phyloP scores from a whole-genome alignment of 2,113 vertebrate species.

The Tetrao urogallus region DNA sequence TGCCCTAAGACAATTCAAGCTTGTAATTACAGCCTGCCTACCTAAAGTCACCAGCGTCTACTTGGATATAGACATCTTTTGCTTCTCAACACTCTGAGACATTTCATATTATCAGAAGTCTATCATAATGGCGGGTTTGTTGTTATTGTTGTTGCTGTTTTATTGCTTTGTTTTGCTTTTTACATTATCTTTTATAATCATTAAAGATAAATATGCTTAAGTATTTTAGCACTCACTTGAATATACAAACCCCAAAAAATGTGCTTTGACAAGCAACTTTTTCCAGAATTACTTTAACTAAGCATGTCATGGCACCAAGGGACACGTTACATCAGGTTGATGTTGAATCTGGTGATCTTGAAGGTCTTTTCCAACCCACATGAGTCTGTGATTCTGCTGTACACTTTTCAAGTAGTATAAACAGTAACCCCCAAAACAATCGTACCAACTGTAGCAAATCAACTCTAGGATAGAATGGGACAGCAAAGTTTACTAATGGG shows the following conservation, averaged over 20 bases:
- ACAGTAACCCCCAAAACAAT: not conserved
- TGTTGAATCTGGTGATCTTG: no score
- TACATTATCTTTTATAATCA: not conserved
- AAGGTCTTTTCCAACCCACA: no score
- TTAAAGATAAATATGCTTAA: not conserved
- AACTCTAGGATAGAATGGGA: not conserved
- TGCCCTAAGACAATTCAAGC: not conserved
- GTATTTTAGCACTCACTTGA: not conserved
- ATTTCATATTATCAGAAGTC: not conserved
- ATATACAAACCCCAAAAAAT: not conserved
- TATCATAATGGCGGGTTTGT: not conserved
- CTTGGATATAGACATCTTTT: not conserved
- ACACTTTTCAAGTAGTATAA: not conserved
- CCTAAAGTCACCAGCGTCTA: accelerated
- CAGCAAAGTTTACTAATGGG: not conserved
- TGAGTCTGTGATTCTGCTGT: not conserved
- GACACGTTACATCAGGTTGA: no score
- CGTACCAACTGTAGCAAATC: not conserved
- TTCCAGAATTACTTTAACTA: not conserved
- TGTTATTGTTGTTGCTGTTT: no score
- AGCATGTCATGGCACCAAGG: not conserved
- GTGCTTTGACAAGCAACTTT: not conserved
- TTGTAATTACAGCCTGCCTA: not conserved
- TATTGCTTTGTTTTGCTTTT: not conserved
- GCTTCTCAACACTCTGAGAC: not conserved